Conservation (phyloP, 2,888 invertebrate species). For the Cynaeus angustus region DNA sequence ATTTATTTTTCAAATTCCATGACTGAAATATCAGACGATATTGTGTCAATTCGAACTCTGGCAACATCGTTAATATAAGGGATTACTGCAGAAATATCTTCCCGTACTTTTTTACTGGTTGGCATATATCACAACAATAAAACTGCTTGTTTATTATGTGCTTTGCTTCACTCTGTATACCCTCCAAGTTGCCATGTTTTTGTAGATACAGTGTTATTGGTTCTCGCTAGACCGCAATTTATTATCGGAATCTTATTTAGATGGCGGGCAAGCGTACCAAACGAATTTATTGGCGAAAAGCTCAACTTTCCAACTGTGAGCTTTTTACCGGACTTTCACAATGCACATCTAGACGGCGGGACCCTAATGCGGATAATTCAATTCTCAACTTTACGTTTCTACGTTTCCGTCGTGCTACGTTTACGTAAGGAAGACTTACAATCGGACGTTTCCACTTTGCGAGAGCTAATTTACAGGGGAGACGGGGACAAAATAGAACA, state of each 20-base stretch:
- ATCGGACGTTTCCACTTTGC: slow-evolving; percentile 17
- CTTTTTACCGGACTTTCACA: slow-evolving; percentile 32
- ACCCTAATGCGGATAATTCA: slow-evolving; percentile 41
- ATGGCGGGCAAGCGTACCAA: slow-evolving; percentile 38
- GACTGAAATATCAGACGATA: too few relatives aligned
- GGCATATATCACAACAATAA: too few relatives aligned
- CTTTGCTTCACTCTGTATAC: neutral
- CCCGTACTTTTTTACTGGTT: too few relatives aligned
- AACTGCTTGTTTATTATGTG: too few relatives aligned
- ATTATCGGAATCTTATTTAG: slow-evolving; percentile 45
- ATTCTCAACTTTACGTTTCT: slow-evolving; percentile 41
- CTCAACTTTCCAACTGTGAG: slow-evolving; percentile 29
- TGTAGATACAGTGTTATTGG: slow-evolving; percentile 12
- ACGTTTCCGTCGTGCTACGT: slow-evolving; percentile 28
- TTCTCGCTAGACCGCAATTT: slow-evolving; percentile 40
- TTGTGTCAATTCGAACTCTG: too few relatives aligned
- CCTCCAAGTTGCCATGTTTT: slow-evolving; percentile 16
- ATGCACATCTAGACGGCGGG: slow-evolving; percentile 38
- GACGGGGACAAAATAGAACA: slow-evolving; percentile 3
- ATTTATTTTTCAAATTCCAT: too few relatives aligned
- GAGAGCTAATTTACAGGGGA: neutral
- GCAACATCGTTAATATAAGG: too few relatives aligned
- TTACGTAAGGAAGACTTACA: slow-evolving; percentile 14
- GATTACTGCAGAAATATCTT: too few relatives aligned
- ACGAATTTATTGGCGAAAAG: slow-evolving; percentile 44